A percentile compares a stretch with the other conserved stretches of the same genome.
Evolutionary conservation across 2,888 invertebrate species (phyloP).

Genomic region (Volucella inflata): DNA sequence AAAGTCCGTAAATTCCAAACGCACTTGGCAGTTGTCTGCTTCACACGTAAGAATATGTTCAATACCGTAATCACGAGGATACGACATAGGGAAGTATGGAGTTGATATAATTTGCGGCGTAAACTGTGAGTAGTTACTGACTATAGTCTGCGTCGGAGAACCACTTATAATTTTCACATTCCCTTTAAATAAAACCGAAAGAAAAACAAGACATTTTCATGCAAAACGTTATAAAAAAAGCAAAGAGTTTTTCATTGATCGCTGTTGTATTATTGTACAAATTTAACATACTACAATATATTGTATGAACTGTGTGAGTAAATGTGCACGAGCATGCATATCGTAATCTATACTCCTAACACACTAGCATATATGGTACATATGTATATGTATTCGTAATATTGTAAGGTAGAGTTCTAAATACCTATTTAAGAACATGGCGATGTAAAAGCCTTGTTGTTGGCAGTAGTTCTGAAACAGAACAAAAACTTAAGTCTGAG

Average conservation of each 20-base stretch:
- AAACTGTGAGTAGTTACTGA: slow-evolving; percentile 82
- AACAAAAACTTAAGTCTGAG: no score
- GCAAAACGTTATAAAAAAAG: slow-evolving; percentile 15
- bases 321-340: no score
- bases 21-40: slow-evolving; percentile 85
- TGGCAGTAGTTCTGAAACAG: no score
- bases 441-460: no score
- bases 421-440: no score
- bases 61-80: slow-evolving; percentile 87
- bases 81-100: slow-evolving; percentile 88
- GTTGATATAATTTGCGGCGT: slow-evolving; percentile 86
- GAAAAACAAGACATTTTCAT: slow-evolving; percentile 6
- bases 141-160: slow-evolving; percentile 82
- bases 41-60: slow-evolving; percentile 88
- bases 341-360: no score
- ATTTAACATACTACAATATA: slow-evolving; percentile 58
- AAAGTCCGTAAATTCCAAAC: slow-evolving; percentile 88
- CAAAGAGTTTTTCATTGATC: slow-evolving; percentile 1
- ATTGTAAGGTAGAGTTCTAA: no score
- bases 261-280: slow-evolving; percentile 43
- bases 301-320: neutral
- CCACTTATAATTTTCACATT: slow-evolving; percentile 85
- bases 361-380: no score
- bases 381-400: no score
- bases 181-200: slow-evolving; percentile 82